These are phyloP conservation scores for Pampus argenteus DNA, from an alignment of 2,797 vertebrate genomes.

Conservation along the genomic window DNA sequence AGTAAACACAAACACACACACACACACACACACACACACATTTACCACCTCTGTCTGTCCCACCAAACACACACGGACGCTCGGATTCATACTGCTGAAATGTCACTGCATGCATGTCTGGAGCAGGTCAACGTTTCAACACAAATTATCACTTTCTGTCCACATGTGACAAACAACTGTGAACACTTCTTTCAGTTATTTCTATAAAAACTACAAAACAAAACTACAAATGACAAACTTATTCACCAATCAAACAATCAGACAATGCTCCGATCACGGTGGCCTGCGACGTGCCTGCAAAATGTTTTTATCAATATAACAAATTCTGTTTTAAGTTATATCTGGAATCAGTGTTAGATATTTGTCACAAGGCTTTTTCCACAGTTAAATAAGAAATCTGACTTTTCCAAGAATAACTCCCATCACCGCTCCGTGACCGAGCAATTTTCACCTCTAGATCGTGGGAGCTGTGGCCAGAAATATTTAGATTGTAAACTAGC, in stretches of 20 bases:
- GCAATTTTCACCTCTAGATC: constrained; percentile 44
- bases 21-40: background rate
- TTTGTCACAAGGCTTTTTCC: constrained; percentile 37
- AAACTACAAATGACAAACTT: too few relatives aligned
- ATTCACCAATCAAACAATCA: constrained; percentile 14
- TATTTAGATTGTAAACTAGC: constrained; percentile 41
- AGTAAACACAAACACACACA: constrained; percentile 19
- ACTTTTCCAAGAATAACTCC: constrained; percentile 57
- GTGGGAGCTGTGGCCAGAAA: constrained; percentile 29
- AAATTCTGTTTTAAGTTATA: constrained; percentile 52
- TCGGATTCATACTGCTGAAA: background rate
- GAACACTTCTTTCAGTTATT: background rate
- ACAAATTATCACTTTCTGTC: constrained; percentile 1
- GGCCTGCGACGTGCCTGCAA: background rate
- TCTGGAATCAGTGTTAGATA: constrained; percentile 56
- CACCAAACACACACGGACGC: background rate
- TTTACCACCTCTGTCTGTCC: constrained; percentile 4
- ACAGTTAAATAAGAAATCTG: constrained; percentile 41
- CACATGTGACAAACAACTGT: constrained; percentile 14
- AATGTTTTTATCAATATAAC: constrained; percentile 27
- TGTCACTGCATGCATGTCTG: background rate
- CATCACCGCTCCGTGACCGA: constrained; percentile 29
- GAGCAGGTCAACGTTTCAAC: background rate
- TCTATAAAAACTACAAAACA: too few relatives aligned
- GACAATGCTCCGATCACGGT: constrained; percentile 16